Evolutionary conservation across 2,113 vertebrate species (phyloP), one percentile per base, ranked within the genome.

Genomic region (Zapornia atra): DNA sequence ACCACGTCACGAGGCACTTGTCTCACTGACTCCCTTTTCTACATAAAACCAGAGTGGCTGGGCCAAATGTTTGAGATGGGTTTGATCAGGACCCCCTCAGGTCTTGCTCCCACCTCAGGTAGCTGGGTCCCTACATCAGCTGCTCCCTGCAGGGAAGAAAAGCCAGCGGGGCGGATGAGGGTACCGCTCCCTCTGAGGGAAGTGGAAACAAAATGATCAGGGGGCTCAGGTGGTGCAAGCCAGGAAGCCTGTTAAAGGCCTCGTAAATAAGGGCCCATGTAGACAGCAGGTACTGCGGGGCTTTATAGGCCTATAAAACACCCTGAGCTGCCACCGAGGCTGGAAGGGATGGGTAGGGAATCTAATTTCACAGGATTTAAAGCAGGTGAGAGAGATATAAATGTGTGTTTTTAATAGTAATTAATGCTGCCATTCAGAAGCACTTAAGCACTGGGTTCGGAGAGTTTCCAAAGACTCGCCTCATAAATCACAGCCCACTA

Each of bases 331-430:
- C 97, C 96, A 97, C 4, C 0, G 26, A 95, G 90, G 94, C 91
- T 96, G 94, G 88, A 96, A 95, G 88, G 86, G 94, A 90, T 94
- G 90, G 94, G 92, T 91, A 91, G 92, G 83, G 95, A 97, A 97
- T 97, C 95, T 97, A 96, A 97, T 97, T 97, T 97, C 95, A 94
- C 95, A 97, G 96, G 96, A 97, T 97, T 97, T 97, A 97, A 97
- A 97, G 96, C 96, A 97, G 90, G 94, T 95, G 95, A 97, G 97
- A 97, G 97, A 96, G 94, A 97, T 95, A 97, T 96, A 97, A 96
- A 96, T 94, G 94, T 96, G 88, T 97, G 95, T 96, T 97, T 97
- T 97, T 97, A 97, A 97, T 97, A 97, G 96, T 95, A 97, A 97
- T 97, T 97, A 97, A 97, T 97, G 92, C 95, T 90, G 79, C 94